Evolutionary conservation across 1,140 invertebrate species (phyloP).

Genomic region (Helicorthomorpha holstii): DNA sequence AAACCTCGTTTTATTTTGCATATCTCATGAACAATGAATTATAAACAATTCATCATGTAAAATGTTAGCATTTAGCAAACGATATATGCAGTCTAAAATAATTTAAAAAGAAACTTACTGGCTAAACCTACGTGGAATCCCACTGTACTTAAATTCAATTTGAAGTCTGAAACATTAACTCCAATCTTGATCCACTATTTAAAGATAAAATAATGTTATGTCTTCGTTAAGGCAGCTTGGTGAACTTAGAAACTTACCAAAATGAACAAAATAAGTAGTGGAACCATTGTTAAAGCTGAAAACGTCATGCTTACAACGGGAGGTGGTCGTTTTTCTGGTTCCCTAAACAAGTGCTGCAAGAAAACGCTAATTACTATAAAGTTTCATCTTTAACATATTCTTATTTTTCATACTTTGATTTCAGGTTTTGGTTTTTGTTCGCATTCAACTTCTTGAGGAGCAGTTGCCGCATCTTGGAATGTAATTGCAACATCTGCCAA

Average conservation of each 20-base stretch:
- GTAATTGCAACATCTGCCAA: constrained; percentile 58
- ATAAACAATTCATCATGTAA: no score
- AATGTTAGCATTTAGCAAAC: no score
- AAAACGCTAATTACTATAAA: neutral
- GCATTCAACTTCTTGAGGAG: constrained; percentile 21
- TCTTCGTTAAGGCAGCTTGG: neutral
- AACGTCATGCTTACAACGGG: constrained; percentile 75
- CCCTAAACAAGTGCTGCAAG: constrained; percentile 71
- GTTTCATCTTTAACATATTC: neutral
- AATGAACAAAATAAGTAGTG: constrained; percentile 62
- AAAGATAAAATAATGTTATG: constrained; percentile 10
- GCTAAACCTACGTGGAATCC: constrained; percentile 71
- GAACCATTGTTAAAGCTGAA: constrained; percentile 61
- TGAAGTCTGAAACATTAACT: constrained; percentile 73
- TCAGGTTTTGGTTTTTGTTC: constrained; percentile 52
- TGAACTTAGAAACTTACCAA: constrained; percentile 28
- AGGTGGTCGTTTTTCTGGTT: constrained; percentile 77
- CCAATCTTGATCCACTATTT: constrained; percentile 69
- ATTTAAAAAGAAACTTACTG: constrained; percentile 30
- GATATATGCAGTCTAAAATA: neutral
- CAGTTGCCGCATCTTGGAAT: constrained; percentile 31
- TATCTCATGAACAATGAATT: no score
- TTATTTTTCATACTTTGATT: constrained; percentile 42
- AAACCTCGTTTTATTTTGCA: neutral
- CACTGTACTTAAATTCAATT: constrained; percentile 54